Percentiles rank a stretch among this genome's conserved stretches.
Evolutionary conservation across 2,888 invertebrate genomes (phyloP).

Genomic region (Isotomurus palustris): DNA sequence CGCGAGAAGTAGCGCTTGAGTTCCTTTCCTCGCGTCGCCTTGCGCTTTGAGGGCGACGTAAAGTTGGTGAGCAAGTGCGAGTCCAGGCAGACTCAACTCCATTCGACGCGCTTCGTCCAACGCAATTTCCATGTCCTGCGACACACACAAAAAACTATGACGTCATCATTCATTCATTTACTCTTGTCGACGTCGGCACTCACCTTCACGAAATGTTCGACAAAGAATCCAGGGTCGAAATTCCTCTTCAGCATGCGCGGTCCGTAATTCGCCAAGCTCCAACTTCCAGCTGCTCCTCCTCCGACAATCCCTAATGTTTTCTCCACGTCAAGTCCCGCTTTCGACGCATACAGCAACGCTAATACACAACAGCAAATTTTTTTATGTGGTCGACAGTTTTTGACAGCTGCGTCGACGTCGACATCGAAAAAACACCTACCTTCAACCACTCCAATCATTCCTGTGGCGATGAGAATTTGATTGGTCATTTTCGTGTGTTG

Average conservation of each 20-base stretch:
- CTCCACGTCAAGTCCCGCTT: slow-evolving; percentile 25
- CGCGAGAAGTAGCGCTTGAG: slow-evolving; percentile 21
- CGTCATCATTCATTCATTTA: neutral
- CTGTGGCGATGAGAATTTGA: slow-evolving; percentile 28
- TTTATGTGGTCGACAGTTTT: neutral
- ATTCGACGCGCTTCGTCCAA: slow-evolving; percentile 24
- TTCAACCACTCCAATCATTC: slow-evolving; percentile 26
- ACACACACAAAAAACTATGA: neutral
- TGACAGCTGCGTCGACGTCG: neutral
- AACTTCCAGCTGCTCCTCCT: slow-evolving; percentile 25
- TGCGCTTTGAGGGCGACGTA: slow-evolving; percentile 29
- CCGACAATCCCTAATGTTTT: slow-evolving; percentile 19
- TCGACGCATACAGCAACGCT: slow-evolving; percentile 25
- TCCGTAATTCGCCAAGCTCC: slow-evolving; percentile 20
- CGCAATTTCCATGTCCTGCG: slow-evolving; percentile 31
- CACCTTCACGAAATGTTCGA: slow-evolving; percentile 30
- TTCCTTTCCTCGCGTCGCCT: slow-evolving; percentile 19
- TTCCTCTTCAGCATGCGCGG: slow-evolving; percentile 26
- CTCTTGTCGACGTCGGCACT: neutral
- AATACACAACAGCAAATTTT: neutral
- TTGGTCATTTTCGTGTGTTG: slow-evolving; percentile 31
- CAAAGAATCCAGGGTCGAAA: slow-evolving; percentile 28
- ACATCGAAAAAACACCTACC: slow-evolving; percentile 5
- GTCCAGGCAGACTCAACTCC: slow-evolving; percentile 22
- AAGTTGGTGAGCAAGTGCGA: slow-evolving; percentile 24